phyloP scores from a whole-genome alignment of 2,888 invertebrate species.

The Tholera decimalis region DNA sequence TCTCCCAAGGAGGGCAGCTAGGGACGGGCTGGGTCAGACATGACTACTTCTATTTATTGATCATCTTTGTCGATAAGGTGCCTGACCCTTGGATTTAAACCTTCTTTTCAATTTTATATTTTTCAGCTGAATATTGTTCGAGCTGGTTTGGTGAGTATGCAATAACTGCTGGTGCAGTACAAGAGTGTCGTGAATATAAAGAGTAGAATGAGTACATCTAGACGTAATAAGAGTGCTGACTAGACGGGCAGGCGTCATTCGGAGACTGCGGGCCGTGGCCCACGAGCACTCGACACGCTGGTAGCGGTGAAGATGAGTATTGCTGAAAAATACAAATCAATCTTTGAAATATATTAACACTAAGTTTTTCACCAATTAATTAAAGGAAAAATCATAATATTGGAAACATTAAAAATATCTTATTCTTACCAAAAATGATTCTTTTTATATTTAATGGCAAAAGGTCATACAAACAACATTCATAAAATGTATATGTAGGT shows the following conservation, averaged over 20 bases:
- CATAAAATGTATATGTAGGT: background rate
- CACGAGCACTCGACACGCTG: slow-evolving; percentile 75
- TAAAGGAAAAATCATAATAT: too few relatives aligned
- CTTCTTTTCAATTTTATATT: background rate
- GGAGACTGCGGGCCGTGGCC: slow-evolving; percentile 63
- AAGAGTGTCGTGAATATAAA: background rate
- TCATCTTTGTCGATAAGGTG: too few relatives aligned
- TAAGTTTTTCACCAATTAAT: too few relatives aligned
- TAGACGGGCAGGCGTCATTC: slow-evolving; percentile 65
- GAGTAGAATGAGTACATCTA: slow-evolving; percentile 49
- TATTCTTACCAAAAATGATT: background rate
- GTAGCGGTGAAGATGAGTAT: slow-evolving; percentile 74
- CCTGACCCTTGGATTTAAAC: too few relatives aligned
- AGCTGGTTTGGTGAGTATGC: background rate
- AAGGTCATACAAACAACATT: too few relatives aligned
- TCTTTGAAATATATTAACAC: background rate
- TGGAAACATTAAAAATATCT: too few relatives aligned
- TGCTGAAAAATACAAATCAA: slow-evolving; percentile 67
- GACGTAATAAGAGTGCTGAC: slow-evolving; percentile 77
- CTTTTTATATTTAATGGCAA: background rate
- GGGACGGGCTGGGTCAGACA: too few relatives aligned
- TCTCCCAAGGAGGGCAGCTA: too few relatives aligned
- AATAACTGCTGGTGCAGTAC: background rate
- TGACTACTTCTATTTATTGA: too few relatives aligned
- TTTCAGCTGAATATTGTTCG: background rate